Percentiles rank a stretch among this genome's conserved stretches.
phyloP scores from a whole-genome alignment of 2,888 invertebrate genomes.

The Apomyelois bistriatella region DNA sequence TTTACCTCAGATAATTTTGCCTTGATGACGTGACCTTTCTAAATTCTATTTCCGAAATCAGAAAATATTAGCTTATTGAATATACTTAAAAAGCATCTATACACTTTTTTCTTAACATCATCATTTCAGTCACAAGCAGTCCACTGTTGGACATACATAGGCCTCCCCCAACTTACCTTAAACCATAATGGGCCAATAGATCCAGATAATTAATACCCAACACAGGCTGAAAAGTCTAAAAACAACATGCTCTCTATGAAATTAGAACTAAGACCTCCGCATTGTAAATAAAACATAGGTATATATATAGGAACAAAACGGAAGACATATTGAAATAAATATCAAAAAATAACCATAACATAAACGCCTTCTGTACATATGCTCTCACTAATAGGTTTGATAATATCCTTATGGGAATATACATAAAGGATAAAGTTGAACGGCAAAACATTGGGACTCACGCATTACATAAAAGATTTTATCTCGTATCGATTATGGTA shows the following conservation, averaged over 20 bases:
- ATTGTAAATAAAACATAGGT: neutral
- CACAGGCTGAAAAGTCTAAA: too few species aligned
- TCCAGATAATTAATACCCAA: too few species aligned
- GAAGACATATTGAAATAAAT: slow-evolving; percentile 5
- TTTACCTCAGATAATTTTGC: neutral
- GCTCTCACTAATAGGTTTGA: neutral
- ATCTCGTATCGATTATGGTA: slow-evolving; percentile 18
- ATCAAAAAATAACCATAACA: neutral
- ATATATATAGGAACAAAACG: neutral
- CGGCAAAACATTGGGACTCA: neutral
- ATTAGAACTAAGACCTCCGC: too few species aligned
- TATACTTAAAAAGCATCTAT: too few species aligned
- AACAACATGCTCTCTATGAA: neutral
- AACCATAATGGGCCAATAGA: too few species aligned
- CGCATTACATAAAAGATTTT: slow-evolving; percentile 14
- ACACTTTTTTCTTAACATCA: too few species aligned
- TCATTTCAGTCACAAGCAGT: too few species aligned
- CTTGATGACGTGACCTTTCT: neutral
- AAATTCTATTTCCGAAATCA: too few species aligned
- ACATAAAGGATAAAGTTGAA: slow-evolving; percentile 10
- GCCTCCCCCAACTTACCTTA: too few species aligned
- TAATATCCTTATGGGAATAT: neutral
- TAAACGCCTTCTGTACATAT: neutral
- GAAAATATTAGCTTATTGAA: too few species aligned
- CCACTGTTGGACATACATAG: too few species aligned